Evolutionary conservation across 2,888 invertebrate species (phyloP), one percentile per base, ranked within the genome.

Genomic region (Liopterus haemorrhoidalis): DNA sequence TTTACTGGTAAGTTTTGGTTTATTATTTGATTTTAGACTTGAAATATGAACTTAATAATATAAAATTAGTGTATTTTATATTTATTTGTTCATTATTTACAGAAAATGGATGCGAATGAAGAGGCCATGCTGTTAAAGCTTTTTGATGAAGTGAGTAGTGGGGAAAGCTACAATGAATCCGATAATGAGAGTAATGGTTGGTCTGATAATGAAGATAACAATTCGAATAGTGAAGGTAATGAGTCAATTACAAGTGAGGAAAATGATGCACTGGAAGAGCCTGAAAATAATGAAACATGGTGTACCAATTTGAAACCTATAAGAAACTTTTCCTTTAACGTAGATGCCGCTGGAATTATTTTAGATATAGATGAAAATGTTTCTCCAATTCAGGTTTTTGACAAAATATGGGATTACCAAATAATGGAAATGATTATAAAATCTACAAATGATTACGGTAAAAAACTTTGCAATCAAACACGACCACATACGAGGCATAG

Each of bases 311-410:
- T 44, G 41, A 49, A 31, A 51, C 27, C 41, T 41, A 49, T 49
- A 50, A 49, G 46, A 40, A 40, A 40, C 11, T 27, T 65, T 57
- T 2, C 63, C 59, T 46, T 19, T n/a, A 48, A 11, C 24, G 22
- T 27, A 6, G n/a, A 22, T n/a, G n/a, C n/a, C n/a, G n/a, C n/a
- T n/a, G n/a, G n/a, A n/a, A n/a, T n/a, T n/a, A n/a, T n/a, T n/a
- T n/a, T n/a, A n/a, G n/a, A n/a, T n/a, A n/a, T n/a, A n/a, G n/a
- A n/a, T n/a, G n/a, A n/a, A n/a, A n/a, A n/a, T 24, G 27, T 33
- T 47, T 37, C 25, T 37, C 37, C 24, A 37, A 19, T 30, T 41
- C 32, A 41, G 41, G 41, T 41, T 41, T 41, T 41, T 41, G 41
- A 32, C 20, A 41, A 41, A 8, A 41, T 41, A 31, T 41, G 32